Base-by-base conservation (phyloP, 1,140 invertebrate species). In the Macrosteles quadrilineatus region DNA sequence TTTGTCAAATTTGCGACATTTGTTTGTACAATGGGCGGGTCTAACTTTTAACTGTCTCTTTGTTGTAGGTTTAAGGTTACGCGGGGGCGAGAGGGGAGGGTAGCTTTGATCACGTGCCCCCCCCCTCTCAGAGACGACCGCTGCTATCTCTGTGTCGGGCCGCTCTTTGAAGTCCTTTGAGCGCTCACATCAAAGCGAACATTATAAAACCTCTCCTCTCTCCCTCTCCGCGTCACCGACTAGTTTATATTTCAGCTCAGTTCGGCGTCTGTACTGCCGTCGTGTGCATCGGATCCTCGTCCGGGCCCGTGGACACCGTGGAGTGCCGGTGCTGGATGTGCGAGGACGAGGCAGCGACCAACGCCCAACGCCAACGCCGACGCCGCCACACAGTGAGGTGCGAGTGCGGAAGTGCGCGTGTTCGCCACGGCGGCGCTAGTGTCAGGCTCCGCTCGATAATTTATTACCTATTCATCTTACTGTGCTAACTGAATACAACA, bases 201-300 rank as follows among this genome's bases (percentile, higher is more conserved):
- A 74, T 74, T 74, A 74, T 74, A 74, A 74, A 74, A 72, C 71
- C 71, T 74, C 74, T 71, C 68, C 71, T 68, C 71, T 69, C 69
- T 67, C 69, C 65, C 50, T 67, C 64, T 59, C 64, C 53, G 53
- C 62, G 71, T 71, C 72, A 71, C 66, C 69, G 70, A 74, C 74
- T 75, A 75, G 74, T 75, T 75, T 75, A 75, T 75, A 75, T 75
- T 75, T 75, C 70, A 72, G 71, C 73, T 74, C 74, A 73, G 74
- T 75, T 59, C 67, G 32, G 21, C 50, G 55, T 30, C 55, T 59
- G 55, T 59, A 29, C 55, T 59, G 55, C 55, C 25, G 55, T 59
- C 55, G 55, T 59, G 55, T 59, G 55, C 55, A 59, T 59, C 55
- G 55, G 21, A 27, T 25, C 55, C 55, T 25, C 55, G 55, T 14